These are phyloP conservation scores for Lasioglossum vierecki DNA, from an alignment of 2,888 invertebrate species.

Conservation along the genomic window DNA sequence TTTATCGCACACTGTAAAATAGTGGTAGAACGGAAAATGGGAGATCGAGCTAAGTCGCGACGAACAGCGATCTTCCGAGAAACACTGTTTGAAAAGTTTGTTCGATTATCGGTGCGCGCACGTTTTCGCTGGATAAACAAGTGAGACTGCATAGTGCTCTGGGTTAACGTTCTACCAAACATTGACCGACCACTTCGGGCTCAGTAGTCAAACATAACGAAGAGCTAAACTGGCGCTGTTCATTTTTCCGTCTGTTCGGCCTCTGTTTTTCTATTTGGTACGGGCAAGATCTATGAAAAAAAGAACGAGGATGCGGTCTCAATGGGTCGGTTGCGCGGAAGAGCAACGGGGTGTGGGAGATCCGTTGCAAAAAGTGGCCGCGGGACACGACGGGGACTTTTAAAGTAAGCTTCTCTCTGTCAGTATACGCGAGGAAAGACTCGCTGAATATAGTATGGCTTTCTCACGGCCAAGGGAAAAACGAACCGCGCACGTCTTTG, in stretches of 20 bases:
- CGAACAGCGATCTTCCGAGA: background rate
- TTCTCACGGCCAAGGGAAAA: slow-evolving; percentile 3
- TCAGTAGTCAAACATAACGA: background rate
- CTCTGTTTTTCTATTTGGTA: background rate
- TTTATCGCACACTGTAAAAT: no score
- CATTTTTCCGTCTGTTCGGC: background rate
- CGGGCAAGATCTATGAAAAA: background rate
- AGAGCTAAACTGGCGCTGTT: background rate
- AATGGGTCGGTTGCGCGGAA: slow-evolving; percentile 27
- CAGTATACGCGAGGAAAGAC: slow-evolving; percentile 17
- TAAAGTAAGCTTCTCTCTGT: slow-evolving; percentile 37
- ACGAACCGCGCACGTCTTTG: slow-evolving; percentile 15
- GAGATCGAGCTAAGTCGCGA: background rate
- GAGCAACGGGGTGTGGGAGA: slow-evolving; percentile 7
- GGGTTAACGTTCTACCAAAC: slow-evolving; percentile 3
- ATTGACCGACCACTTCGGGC: background rate
- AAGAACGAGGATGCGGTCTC: background rate
- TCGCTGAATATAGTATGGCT: background rate
- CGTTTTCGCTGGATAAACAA: background rate
- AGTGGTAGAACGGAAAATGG: no score
- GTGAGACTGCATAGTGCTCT: background rate
- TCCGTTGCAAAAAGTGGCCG: slow-evolving; percentile 19
- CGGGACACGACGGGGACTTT: slow-evolving; percentile 28
- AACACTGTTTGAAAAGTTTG: background rate
- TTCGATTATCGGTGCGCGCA: background rate